phyloP scores from a whole-genome alignment of 2,888 invertebrate genomes.

The Lobophora halterata region DNA sequence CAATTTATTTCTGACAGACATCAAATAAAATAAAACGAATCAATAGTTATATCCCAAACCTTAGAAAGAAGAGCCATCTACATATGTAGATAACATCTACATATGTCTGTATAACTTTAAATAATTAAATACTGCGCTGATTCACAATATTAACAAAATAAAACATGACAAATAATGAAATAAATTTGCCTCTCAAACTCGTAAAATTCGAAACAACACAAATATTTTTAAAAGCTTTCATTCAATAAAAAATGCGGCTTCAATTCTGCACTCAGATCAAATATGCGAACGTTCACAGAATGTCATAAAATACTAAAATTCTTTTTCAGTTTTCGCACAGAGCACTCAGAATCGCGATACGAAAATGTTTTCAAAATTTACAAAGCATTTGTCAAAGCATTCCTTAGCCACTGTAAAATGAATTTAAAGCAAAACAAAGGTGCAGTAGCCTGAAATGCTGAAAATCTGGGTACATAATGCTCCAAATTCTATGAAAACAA shows the following conservation, averaged over 20 bases:
- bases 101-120: too few relatives aligned
- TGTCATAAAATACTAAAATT: slow-evolving; percentile 10
- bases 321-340: background rate
- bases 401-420: too few relatives aligned
- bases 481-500: slow-evolving; percentile 15
- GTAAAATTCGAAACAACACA: slow-evolving; percentile 5
- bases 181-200: background rate
- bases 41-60: too few relatives aligned
- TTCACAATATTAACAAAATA: too few relatives aligned
- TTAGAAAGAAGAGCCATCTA: too few relatives aligned
- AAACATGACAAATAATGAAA: too few relatives aligned
- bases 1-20: too few relatives aligned
- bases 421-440: too few relatives aligned
- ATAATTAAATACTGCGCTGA: too few relatives aligned
- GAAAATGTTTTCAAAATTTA: background rate
- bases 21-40: too few relatives aligned
- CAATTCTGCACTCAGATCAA: slow-evolving; percentile 8
- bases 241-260: slow-evolving; percentile 12
- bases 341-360: slow-evolving; percentile 3
- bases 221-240: slow-evolving; percentile 3
- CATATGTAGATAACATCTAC: too few relatives aligned
- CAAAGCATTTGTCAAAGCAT: slow-evolving; percentile 18
- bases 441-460: slow-evolving; percentile 8
- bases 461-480: slow-evolving; percentile 14
- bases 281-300: slow-evolving; percentile 10